A percentile compares a stretch with the other conserved stretches of the same genome.
Conservation (phyloP, 2,888 invertebrate genomes). For the Eupelmus urozonus region DNA sequence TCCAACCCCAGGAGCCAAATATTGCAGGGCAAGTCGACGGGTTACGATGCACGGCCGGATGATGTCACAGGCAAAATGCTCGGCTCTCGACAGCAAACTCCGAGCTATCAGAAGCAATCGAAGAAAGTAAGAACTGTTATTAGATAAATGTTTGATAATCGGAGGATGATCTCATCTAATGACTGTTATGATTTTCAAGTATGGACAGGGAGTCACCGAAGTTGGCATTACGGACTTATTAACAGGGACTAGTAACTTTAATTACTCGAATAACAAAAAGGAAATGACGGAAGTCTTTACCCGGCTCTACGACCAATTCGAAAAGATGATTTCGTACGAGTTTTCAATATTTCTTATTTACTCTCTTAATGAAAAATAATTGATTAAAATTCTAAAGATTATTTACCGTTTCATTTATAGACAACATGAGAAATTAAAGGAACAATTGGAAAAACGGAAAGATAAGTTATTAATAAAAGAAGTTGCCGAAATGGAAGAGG, state of each 20-base stretch:
- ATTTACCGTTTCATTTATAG: slow-evolving; percentile 61
- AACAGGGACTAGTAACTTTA: not conserved
- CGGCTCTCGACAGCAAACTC: not conserved
- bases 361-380: not conserved
- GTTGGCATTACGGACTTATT: not conserved
- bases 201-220: slow-evolving; percentile 3
- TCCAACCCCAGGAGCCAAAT: not conserved
- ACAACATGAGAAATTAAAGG: slow-evolving; percentile 69
- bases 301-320: slow-evolving; percentile 45
- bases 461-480: slow-evolving; percentile 66
- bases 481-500: slow-evolving; percentile 67
- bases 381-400: not conserved
- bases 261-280: slow-evolving; percentile 19
- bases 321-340: slow-evolving; percentile 54
- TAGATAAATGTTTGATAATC: not conserved
- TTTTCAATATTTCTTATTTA: not conserved
- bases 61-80: not conserved
- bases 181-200: not conserved
- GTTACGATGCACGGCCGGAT: not conserved
- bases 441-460: slow-evolving; percentile 62
- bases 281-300: slow-evolving; percentile 45
- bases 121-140: slow-evolving; percentile 19
- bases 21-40: not conserved
- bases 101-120: not conserved
- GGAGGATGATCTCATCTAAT: not conserved